Evolutionary conservation across 2,888 invertebrate genomes (phyloP), one percentile per base, ranked within the genome.

Genomic region (Halictus quadricinctus): DNA sequence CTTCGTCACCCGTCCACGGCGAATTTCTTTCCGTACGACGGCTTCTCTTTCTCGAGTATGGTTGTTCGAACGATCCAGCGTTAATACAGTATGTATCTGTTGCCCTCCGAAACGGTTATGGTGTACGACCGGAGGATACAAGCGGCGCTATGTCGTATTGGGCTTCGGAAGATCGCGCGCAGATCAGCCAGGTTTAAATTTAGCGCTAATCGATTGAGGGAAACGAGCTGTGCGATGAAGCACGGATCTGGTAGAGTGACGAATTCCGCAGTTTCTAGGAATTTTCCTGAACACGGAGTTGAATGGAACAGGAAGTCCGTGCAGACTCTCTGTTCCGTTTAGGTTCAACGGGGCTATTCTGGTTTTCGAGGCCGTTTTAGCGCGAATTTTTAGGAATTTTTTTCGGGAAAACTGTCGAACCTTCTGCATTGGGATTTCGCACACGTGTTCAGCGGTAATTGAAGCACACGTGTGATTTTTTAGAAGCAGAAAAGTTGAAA

Each of bases 1-100:
- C 84, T 75, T 85, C 81, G 85, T 64, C 78, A 48, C 72, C 78
- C 72, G 66, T 66, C 72, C 50, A 29, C 54, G 70, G 13, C 5
- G 46, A 50, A 81, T 85, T 85, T 72, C 78, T 76, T 76, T 54
- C 69, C 36, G 0, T 18, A 10, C 21, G 1, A 4, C 21, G 10
- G 5, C 69, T 41, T 41, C 21, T 41, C 41, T 41, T 41, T 36
- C 10, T 41, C 25, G 1, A 29, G 15, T 29, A 69, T 12, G 5
- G 21, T 21, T 41, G 21, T 21, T 18, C 41, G 5, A 21, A 69
- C 41, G 41, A 18, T 29, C 18, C 7, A 10, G 3, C 12, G 58
- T n/a, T n/a, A 15, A 48, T n/a, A 2, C 10, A 6, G 50, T 54
- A 21, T 8, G 0, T 2, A 54, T 21, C 50, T 54, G 50, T 29